These are phyloP conservation scores for Odontamblyopus rebecca DNA, from an alignment of 2,797 vertebrate genomes.

Conservation along the genomic window DNA sequence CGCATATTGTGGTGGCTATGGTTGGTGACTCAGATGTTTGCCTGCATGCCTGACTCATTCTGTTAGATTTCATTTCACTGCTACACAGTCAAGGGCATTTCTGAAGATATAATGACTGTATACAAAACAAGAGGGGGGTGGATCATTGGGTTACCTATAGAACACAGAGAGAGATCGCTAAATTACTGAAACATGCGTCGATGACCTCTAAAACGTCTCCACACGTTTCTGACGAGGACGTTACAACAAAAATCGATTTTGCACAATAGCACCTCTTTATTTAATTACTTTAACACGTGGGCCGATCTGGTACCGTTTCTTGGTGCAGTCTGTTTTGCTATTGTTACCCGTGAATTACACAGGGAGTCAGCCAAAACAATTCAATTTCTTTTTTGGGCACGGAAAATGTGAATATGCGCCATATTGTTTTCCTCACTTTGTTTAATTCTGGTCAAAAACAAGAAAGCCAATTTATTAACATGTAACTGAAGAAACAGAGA, in stretches of 20 bases:
- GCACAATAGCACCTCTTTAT: too few relatives aligned
- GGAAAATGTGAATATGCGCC: constrained; percentile 35
- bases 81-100: constrained; percentile 37
- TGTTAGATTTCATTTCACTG: constrained; percentile 45
- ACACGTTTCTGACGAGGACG: too few relatives aligned
- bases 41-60: constrained; percentile 46
- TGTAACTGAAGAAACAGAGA: constrained; percentile 49
- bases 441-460: constrained; percentile 21
- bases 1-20: background rate
- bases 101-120: background rate
- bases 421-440: constrained; percentile 18
- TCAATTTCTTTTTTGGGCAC: constrained; percentile 19
- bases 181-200: too few relatives aligned
- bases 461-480: constrained; percentile 33
- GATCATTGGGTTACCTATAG: too few relatives aligned
- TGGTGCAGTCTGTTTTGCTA: constrained; percentile 12
- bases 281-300: too few relatives aligned
- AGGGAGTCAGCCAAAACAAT: constrained; percentile 30
- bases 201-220: too few relatives aligned
- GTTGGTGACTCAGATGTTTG: constrained; percentile 9
- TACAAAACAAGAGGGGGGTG: too few relatives aligned
- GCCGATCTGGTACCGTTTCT: background rate
- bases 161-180: too few relatives aligned
- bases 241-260: too few relatives aligned
- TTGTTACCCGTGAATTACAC: constrained; percentile 31